phyloP scores from a whole-genome alignment of 2,113 vertebrate genomes.

The Colossoma macropomum region DNA sequence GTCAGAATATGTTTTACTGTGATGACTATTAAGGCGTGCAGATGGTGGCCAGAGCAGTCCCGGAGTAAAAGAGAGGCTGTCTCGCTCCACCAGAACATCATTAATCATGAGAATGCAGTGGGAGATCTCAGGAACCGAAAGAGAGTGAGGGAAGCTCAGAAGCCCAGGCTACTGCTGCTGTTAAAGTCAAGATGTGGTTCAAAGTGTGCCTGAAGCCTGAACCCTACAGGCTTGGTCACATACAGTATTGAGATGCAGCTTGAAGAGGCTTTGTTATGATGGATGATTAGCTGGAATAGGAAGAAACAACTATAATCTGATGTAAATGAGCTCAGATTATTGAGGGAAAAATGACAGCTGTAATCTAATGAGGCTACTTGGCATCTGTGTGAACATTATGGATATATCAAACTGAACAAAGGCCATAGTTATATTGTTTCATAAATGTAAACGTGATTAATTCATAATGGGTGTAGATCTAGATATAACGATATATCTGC shows the following conservation, averaged over 20 bases:
- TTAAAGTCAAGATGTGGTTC: conserved; percentile 44
- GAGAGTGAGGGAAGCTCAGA: conserved; percentile 13
- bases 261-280: not conserved
- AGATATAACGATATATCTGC: too few species aligned
- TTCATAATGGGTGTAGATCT: too few species aligned
- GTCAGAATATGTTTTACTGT: conserved; percentile 47
- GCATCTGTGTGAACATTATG: not conserved
- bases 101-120: conserved; percentile 45
- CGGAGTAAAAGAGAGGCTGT: conserved; percentile 29
- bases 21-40: conserved; percentile 31
- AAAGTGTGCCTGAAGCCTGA: not conserved
- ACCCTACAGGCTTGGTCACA: not conserved
- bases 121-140: conserved; percentile 19
- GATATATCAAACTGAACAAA: not conserved
- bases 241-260: not conserved
- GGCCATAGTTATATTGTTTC: too few species aligned
- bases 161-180: conserved; percentile 16
- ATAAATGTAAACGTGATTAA: too few species aligned
- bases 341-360: too few species aligned
- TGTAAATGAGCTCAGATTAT: not conserved
- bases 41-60: conserved; percentile 28
- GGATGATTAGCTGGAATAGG: not conserved
- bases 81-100: conserved; percentile 27
- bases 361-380: not conserved
- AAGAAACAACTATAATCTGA: not conserved